phyloP scores from a whole-genome alignment of 1,140 invertebrate species.

The Gonioctena quinquepunctata region DNA sequence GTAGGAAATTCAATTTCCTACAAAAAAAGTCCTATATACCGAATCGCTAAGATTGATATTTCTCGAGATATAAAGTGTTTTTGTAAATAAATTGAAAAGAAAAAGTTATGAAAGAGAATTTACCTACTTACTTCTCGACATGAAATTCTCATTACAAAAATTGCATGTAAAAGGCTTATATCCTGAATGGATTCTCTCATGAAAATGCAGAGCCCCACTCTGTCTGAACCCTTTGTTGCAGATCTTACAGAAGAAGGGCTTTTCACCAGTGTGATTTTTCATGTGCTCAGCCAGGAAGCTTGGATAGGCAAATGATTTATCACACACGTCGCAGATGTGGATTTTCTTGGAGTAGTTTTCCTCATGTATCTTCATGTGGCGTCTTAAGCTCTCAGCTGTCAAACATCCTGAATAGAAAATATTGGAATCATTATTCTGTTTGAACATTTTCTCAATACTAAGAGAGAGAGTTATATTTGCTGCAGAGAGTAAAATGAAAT shows the following conservation, averaged over 20 bases:
- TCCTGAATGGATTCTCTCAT: slow-evolving; percentile 32
- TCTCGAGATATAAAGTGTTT: slow-evolving; percentile 41
- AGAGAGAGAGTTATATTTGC: too few species aligned
- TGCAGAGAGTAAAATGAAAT: too few species aligned
- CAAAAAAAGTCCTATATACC: too few species aligned
- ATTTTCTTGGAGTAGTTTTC: slow-evolving; percentile 14
- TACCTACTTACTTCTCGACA: neutral
- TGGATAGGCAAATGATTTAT: neutral
- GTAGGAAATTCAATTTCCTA: too few species aligned
- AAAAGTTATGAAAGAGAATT: slow-evolving; percentile 35
- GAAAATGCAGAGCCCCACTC: slow-evolving; percentile 28
- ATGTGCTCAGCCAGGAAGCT: neutral
- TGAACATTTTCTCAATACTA: too few species aligned
- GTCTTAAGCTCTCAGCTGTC: slow-evolving; percentile 15
- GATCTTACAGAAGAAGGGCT: slow-evolving; percentile 27
- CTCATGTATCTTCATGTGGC: slow-evolving; percentile 28
- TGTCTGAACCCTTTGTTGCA: slow-evolving; percentile 36
- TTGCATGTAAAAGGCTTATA: slow-evolving; percentile 37
- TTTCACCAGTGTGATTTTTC: slow-evolving; percentile 12
- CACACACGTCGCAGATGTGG: neutral
- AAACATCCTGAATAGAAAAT: too few species aligned
- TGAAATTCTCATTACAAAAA: slow-evolving; percentile 29
- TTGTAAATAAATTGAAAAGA: slow-evolving; percentile 55
- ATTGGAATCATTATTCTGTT: too few species aligned
- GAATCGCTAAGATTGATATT: too few species aligned